Conservation (phyloP, 1,140 invertebrate species). For the Drosophila pseudoananassae region DNA sequence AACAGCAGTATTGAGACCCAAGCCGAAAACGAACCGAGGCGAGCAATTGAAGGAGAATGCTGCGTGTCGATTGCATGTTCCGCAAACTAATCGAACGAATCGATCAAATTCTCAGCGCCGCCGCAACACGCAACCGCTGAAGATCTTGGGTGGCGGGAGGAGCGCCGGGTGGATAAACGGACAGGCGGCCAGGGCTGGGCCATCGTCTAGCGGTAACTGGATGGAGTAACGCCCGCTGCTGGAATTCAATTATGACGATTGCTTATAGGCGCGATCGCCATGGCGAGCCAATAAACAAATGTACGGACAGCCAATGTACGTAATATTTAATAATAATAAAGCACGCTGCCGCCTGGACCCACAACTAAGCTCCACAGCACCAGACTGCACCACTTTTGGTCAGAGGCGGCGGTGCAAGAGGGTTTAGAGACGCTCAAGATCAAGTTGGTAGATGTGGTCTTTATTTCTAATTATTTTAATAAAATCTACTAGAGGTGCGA, state of each 20-base stretch:
- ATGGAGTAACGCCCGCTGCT: conserved; percentile 73
- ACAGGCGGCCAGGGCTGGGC: conserved; percentile 15
- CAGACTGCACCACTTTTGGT: conserved; percentile 7
- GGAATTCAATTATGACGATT: conserved; percentile 82
- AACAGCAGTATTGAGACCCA: conserved; percentile 13
- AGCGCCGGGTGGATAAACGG: neutral
- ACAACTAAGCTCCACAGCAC: conserved; percentile 33
- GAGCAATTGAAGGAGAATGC: conserved; percentile 75
- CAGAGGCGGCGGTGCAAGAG: conserved; percentile 2
- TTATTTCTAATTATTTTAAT: too few relatives aligned
- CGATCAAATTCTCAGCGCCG: conserved; percentile 77
- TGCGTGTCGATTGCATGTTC: conserved; percentile 82
- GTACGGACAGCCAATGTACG: conserved; percentile 75
- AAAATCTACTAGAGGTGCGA: too few relatives aligned
- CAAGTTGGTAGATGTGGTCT: too few relatives aligned
- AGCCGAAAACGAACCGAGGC: conserved; percentile 20
- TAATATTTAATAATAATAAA: conserved; percentile 80
- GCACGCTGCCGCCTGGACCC: conserved; percentile 54
- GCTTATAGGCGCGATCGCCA: conserved; percentile 64
- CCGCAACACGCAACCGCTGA: conserved; percentile 66
- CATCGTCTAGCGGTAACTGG: conserved; percentile 54
- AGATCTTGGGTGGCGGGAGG: conserved; percentile 5
- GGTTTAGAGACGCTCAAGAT: neutral
- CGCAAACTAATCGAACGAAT: conserved; percentile 82
- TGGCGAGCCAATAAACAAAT: conserved; percentile 79